phyloP scores from a whole-genome alignment of 2,888 invertebrate genomes.

The Tetrapedia diversipes region DNA sequence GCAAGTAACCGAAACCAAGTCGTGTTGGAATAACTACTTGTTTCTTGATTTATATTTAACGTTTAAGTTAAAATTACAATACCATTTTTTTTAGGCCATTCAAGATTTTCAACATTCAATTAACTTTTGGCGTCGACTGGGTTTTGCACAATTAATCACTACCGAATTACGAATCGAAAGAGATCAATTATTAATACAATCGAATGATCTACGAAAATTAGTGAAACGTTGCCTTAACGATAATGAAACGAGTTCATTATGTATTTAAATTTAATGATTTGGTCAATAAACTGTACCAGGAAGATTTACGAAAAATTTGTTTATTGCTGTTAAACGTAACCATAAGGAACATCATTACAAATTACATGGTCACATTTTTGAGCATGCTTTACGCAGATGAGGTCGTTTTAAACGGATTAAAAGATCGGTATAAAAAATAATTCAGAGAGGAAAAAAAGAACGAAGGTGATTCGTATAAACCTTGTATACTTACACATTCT shows the following conservation, averaged over 20 bases:
- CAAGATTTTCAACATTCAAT: slow-evolving; percentile 59
- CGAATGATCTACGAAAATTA: slow-evolving; percentile 37
- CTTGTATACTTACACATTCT: background rate
- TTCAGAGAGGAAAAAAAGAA: no score
- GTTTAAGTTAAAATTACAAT: background rate
- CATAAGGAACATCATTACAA: background rate
- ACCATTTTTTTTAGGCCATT: slow-evolving; percentile 49
- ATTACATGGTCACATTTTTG: background rate
- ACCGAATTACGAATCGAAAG: slow-evolving; percentile 61
- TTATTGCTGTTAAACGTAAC: background rate
- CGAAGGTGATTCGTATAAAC: no score
- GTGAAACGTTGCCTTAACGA: slow-evolving; percentile 22
- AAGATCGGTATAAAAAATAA: no score
- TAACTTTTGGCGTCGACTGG: slow-evolving; percentile 73
- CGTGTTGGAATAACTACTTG: no score
- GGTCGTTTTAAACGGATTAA: background rate
- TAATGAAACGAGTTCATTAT: background rate
- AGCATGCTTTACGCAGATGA: background rate
- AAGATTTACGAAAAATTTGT: background rate
- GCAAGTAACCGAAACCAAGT: no score
- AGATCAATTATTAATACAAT: slow-evolving; percentile 51
- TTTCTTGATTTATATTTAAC: no score
- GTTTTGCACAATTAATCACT: slow-evolving; percentile 54
- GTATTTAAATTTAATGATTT: background rate
- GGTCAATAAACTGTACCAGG: background rate